These are phyloP conservation scores for Lasioglossum zephyrum DNA, from an alignment of 2,888 invertebrate species.

Conservation along the genomic window DNA sequence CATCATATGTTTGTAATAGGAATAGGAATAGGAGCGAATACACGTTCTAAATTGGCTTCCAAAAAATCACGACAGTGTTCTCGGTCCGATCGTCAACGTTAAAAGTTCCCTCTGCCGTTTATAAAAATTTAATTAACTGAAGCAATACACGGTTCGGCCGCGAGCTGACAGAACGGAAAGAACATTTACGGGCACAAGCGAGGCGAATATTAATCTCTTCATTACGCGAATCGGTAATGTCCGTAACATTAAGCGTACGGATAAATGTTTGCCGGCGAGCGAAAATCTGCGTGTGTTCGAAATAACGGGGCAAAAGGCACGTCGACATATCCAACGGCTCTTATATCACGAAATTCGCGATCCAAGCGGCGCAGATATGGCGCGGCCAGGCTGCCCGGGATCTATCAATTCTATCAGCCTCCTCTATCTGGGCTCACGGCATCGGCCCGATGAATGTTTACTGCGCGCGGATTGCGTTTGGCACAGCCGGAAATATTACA, in stretches of 20 bases:
- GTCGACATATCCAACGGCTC: conserved; percentile 72
- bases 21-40: too few species aligned
- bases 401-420: conserved; percentile 76
- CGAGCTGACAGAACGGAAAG: neutral
- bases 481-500: conserved; percentile 67
- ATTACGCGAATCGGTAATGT: neutral
- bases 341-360: conserved; percentile 74
- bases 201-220: neutral
- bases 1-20: neutral
- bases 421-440: conserved; percentile 62
- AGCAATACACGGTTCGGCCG: neutral
- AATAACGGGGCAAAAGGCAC: conserved; percentile 72
- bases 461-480: conserved; percentile 67
- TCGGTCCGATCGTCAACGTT: neutral
- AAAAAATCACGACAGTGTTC: neutral
- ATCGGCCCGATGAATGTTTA: conserved; percentile 69
- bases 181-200: neutral
- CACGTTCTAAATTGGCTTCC: neutral
- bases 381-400: conserved; percentile 52
- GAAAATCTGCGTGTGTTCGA: neutral
- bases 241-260: neutral
- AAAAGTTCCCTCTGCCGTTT: neutral
- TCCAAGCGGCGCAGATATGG: conserved; percentile 66
- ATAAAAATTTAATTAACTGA: neutral
- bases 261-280: neutral